These are phyloP conservation scores for Poeciliopsis gracilis DNA, from an alignment of 2,797 vertebrate species.

Conservation along the genomic window DNA sequence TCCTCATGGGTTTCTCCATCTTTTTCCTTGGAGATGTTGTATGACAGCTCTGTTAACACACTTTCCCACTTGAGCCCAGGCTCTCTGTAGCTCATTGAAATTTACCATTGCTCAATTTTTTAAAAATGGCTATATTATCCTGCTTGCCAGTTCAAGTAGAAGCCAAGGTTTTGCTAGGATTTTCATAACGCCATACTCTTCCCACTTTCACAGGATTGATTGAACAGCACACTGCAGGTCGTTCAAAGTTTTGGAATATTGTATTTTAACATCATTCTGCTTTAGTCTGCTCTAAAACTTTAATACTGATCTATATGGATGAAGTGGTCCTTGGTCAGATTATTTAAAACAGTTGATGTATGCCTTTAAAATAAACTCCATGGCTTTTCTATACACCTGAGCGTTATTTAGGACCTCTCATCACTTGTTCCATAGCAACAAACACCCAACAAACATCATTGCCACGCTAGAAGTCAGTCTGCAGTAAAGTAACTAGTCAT, in stretches of 20 bases:
- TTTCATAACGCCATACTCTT: not conserved
- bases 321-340: not conserved
- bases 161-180: not conserved
- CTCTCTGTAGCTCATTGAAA: not conserved
- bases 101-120: not conserved
- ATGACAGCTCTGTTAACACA: not conserved
- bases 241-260: not conserved
- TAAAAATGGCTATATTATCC: not conserved
- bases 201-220: not conserved
- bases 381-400: not conserved
- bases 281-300: not conserved
- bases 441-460: not conserved
- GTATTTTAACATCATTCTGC: not conserved
- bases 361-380: not conserved
- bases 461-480: constrained; percentile 6
- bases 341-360: not conserved
- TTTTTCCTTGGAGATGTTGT: not conserved
- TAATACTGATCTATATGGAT: not conserved
- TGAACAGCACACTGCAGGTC: not conserved
- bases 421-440: constrained; percentile 13
- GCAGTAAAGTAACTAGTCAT: constrained; percentile 46
- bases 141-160: not conserved
- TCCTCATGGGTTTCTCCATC: not conserved
- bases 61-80: not conserved
- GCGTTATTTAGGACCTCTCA: constrained; percentile 10